Conservation (phyloP, 2,113 vertebrate genomes). For the Reinhardtius hippoglossoides region DNA sequence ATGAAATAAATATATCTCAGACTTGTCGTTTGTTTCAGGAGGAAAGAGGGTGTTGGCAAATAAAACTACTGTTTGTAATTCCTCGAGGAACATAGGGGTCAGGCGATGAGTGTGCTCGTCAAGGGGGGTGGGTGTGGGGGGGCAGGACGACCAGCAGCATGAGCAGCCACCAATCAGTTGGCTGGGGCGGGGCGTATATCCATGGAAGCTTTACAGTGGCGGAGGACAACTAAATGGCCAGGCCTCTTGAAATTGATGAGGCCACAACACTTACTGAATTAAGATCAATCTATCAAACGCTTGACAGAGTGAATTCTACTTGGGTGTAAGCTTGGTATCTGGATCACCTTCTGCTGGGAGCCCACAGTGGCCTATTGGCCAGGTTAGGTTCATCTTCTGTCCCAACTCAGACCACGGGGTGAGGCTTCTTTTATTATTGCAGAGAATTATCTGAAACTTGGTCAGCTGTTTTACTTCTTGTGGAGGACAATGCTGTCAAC, state of each 20-base stretch:
- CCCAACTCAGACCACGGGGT: conserved; percentile 34
- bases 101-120: conserved; percentile 30
- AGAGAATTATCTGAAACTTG: conserved; percentile 73
- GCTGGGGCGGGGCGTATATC: conserved; percentile 32
- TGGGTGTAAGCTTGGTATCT: conserved; percentile 27
- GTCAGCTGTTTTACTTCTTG: conserved; percentile 65
- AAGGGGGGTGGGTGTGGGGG: neutral
- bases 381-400: conserved; percentile 38
- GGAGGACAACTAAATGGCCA: conserved; percentile 27
- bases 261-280: conserved; percentile 45
- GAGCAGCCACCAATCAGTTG: conserved; percentile 25
- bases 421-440: conserved; percentile 74
- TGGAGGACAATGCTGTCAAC: conserved; percentile 69
- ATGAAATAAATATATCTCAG: conserved; percentile 60
- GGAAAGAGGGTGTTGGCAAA: conserved; percentile 71
- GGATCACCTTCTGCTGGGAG: conserved; percentile 7
- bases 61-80: conserved; percentile 64
- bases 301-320: conserved; percentile 46
- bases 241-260: conserved; percentile 30
- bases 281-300: conserved; percentile 33
- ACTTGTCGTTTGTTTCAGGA: conserved; percentile 33
- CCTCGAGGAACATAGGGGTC: conserved; percentile 31
- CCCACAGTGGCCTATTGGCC: conserved; percentile 19
- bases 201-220: conserved; percentile 21
- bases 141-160: conserved; percentile 27